phyloP scores from a whole-genome alignment of 2,888 invertebrate species.

The Drosophila colorata region DNA sequence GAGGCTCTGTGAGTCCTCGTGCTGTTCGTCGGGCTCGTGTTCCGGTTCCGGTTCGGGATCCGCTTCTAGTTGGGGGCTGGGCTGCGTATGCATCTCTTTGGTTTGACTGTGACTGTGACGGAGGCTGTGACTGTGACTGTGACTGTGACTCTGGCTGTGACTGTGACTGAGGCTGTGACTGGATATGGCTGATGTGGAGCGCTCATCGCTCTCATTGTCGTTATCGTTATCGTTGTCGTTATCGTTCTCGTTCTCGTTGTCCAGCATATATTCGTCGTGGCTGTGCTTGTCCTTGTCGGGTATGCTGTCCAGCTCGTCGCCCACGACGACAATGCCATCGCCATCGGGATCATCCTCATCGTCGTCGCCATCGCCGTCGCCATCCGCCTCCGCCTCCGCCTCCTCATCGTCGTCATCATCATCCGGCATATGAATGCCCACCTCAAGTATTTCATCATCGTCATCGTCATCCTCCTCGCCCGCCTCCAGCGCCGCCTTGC shows the following conservation, averaged over 20 bases:
- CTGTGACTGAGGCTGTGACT: constrained; percentile 86
- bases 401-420: constrained; percentile 85
- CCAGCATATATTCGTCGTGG: constrained; percentile 82
- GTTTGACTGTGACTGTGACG: constrained; percentile 52
- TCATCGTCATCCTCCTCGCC: constrained; percentile 83
- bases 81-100: constrained; percentile 79
- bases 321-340: constrained; percentile 92
- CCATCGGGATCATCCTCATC: constrained; percentile 83
- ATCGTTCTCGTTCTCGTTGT: constrained; percentile 72
- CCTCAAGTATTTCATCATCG: constrained; percentile 82
- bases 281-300: constrained; percentile 85
- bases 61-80: constrained; percentile 23
- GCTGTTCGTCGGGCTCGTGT: constrained; percentile 86
- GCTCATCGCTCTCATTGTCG: constrained; percentile 78
- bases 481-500: constrained; percentile 58
- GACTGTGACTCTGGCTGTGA: constrained; percentile 85
- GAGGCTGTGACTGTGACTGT: constrained; percentile 20
- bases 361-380: constrained; percentile 87
- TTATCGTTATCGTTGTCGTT: no score
- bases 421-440: constrained; percentile 77
- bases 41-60: constrained; percentile 57
- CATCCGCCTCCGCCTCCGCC: constrained; percentile 86
- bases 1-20: constrained; percentile 87
- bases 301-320: constrained; percentile 90
- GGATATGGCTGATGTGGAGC: constrained; percentile 85